Conservation (phyloP, 2,113 vertebrate species). For the Poeciliopsis retropinna region DNA sequence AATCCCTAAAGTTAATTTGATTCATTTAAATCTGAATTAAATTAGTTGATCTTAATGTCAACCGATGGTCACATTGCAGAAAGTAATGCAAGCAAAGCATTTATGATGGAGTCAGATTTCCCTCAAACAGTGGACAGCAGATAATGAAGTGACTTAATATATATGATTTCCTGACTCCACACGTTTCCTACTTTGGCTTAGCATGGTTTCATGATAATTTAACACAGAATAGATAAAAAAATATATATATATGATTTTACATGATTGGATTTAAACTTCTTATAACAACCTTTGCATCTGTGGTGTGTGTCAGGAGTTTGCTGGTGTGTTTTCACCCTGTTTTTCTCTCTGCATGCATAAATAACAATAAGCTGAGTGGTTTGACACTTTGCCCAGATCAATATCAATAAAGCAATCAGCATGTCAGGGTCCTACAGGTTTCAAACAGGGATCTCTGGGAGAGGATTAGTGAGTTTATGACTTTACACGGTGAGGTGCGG, state of each 20-base stretch:
- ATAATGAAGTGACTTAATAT: slow-evolving; percentile 7
- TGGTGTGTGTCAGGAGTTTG: not conserved
- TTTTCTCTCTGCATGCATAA: slow-evolving; percentile 24
- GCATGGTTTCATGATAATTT: not conserved
- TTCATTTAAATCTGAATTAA: not conserved
- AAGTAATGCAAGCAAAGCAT: slow-evolving; percentile 6
- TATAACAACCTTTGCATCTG: not conserved
- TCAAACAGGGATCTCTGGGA: slow-evolving; percentile 50
- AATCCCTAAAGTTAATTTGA: not conserved
- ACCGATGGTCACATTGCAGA: not conserved
- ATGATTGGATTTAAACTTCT: not conserved
- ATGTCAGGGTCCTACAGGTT: slow-evolving; percentile 62
- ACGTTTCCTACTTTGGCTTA: not conserved
- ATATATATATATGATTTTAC: not conserved
- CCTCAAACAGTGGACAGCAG: not conserved
- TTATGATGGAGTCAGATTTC: not conserved
- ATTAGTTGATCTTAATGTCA: not conserved
- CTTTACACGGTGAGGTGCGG: slow-evolving; percentile 69
- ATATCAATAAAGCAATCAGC: slow-evolving; percentile 83
- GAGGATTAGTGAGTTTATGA: slow-evolving; percentile 70
- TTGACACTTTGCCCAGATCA: slow-evolving; percentile 84
- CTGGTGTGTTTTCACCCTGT: slow-evolving; percentile 28
- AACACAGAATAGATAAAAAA: too few species aligned
- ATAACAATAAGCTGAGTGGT: slow-evolving; percentile 50
- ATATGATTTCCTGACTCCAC: not conserved